Percentiles rank a stretch among this genome's conserved stretches.
Evolutionary conservation across 2,113 vertebrate genomes (phyloP).

Genomic region (Anser cygnoides): DNA sequence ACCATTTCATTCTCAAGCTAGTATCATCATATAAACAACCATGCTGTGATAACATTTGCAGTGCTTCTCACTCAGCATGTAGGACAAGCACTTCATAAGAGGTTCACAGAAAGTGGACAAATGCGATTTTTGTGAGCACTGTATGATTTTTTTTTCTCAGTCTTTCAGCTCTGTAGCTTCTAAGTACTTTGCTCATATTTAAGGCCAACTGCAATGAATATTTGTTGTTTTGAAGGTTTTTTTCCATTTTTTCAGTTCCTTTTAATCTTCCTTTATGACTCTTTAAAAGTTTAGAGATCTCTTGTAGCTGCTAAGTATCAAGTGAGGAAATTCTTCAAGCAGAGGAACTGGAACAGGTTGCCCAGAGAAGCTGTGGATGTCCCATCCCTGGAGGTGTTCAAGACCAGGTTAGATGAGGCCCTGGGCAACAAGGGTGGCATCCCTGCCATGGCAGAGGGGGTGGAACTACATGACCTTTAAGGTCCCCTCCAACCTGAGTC

Average conservation of each 20-base stretch:
- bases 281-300: neutral
- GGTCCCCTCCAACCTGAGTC: no score
- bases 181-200: neutral
- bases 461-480: no score
- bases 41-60: conserved; percentile 18
- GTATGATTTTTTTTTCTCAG: neutral
- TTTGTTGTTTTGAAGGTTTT: neutral
- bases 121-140: neutral
- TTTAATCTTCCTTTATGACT: neutral
- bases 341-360: no score
- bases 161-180: neutral
- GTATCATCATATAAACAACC: neutral
- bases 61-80: conserved; percentile 30
- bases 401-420: no score
- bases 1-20: neutral
- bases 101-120: conserved; percentile 9
- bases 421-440: no score
- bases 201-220: neutral
- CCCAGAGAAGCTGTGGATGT: no score
- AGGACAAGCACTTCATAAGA: conserved; percentile 16
- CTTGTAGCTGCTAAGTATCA: neutral
- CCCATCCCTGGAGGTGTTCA: no score
- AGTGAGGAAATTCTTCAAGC: no score
- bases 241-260: neutral
- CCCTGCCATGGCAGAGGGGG: no score